Evolutionary conservation across 2,888 invertebrate species (phyloP).

Genomic region (Syrphus vitripennis): DNA sequence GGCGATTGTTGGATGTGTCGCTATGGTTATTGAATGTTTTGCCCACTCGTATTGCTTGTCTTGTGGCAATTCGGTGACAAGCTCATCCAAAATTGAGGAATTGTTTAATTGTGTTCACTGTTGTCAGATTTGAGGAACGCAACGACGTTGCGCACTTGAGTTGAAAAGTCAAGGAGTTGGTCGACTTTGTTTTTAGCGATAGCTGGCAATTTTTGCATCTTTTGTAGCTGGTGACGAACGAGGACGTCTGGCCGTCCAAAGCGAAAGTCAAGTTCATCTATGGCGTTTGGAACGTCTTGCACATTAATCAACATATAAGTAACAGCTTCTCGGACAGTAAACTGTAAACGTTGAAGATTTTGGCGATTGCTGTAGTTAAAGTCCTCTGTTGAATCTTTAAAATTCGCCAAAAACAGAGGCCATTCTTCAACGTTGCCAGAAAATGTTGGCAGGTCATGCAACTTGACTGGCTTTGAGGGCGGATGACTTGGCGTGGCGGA

Average conservation of each 20-base stretch:
- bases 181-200: conserved; percentile 11
- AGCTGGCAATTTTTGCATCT: conserved; percentile 28
- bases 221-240: conserved; percentile 21
- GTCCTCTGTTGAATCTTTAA: conserved; percentile 24
- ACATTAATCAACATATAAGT: conserved; percentile 47
- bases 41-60: too few relatives aligned
- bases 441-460: conserved; percentile 52
- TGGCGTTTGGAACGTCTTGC: conserved; percentile 25
- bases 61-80: too few relatives aligned
- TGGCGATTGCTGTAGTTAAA: conserved; percentile 35
- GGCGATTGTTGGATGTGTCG: too few relatives aligned
- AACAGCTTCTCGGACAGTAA: conserved; percentile 40
- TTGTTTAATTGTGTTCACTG: too few relatives aligned
- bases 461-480: background rate
- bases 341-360: conserved; percentile 37
- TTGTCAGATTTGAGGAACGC: background rate
- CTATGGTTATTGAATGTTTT: too few relatives aligned
- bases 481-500: too few relatives aligned
- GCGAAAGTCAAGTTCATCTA: conserved; percentile 42
- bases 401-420: conserved; percentile 46
- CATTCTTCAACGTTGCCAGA: conserved; percentile 52
- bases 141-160: conserved; percentile 7
- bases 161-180: conserved; percentile 2
- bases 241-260: conserved; percentile 41
- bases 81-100: too few relatives aligned